Percentiles rank a stretch among this genome's conserved stretches.
Evolutionary conservation across 2,888 invertebrate genomes (phyloP).

Genomic region (Temnothorax ravouxi): DNA sequence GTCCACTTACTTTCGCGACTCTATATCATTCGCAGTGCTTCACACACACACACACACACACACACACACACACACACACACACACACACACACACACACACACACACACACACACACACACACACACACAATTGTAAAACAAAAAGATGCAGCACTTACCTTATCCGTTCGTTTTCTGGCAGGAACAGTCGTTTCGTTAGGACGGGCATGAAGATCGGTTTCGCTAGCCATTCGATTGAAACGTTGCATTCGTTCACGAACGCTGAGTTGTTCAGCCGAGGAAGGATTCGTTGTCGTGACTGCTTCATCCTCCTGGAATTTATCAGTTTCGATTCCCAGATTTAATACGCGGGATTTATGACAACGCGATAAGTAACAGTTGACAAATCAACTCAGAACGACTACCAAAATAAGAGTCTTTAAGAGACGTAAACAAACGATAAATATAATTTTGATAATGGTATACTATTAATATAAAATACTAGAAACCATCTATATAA

Average conservation of each 20-base stretch:
- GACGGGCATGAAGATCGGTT: constrained; percentile 86
- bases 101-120: neutral
- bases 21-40: neutral
- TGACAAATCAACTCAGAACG: neutral
- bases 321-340: constrained; percentile 58
- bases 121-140: neutral
- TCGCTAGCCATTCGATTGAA: constrained; percentile 97
- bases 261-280: constrained; percentile 90
- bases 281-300: constrained; percentile 76
- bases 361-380: neutral
- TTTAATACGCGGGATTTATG: constrained; percentile 1
- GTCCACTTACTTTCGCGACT: neutral
- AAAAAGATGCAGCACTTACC: constrained; percentile 86
- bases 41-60: neutral
- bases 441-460: neutral
- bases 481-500: neutral
- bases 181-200: constrained; percentile 79
- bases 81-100: neutral
- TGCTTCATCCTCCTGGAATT: constrained; percentile 82
- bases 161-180: constrained; percentile 89
- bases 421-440: neutral
- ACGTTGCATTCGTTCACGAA: constrained; percentile 96
- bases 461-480: neutral
- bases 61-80: neutral
- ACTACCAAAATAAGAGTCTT: neutral